Percentiles rank a stretch among this genome's conserved stretches.
Conservation (phyloP, 2,113 vertebrate genomes). For the Melanerpes formicivorus region DNA sequence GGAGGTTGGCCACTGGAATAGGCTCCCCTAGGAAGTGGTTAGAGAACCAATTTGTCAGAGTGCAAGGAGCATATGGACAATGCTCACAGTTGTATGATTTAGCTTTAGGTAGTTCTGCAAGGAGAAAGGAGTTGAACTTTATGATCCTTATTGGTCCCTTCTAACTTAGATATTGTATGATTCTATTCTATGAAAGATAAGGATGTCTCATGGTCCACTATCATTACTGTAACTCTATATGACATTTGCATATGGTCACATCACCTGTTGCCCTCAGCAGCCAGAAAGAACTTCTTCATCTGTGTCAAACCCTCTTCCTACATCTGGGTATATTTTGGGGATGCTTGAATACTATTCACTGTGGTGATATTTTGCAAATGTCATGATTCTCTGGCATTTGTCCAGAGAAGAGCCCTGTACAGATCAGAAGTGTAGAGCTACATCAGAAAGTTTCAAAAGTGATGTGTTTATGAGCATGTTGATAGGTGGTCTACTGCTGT, state of each 20-base stretch:
- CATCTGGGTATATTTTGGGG: neutral
- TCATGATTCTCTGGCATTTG: neutral
- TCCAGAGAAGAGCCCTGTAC: neutral
- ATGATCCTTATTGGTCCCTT: neutral
- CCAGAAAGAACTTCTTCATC: neutral
- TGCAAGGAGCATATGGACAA: neutral
- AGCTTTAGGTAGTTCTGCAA: neutral
- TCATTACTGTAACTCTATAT: neutral
- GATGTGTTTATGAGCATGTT: neutral
- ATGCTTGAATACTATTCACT: neutral
- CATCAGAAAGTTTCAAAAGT: neutral
- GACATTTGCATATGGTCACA: neutral
- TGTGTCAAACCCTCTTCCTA: neutral
- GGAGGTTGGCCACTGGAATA: accelerated
- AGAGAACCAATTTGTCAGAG: neutral
- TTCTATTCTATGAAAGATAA: neutral
- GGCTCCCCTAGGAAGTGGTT: neutral
- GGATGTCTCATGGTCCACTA: neutral
- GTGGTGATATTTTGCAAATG: neutral
- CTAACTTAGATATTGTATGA: neutral
- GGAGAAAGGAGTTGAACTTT: neutral
- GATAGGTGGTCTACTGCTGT: neutral
- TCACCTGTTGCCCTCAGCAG: neutral
- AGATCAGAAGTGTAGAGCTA: neutral
- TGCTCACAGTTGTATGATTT: accelerated